These are phyloP conservation scores for Nymphalis c-album DNA, from an alignment of 2,888 invertebrate genomes.

Conservation along the genomic window DNA sequence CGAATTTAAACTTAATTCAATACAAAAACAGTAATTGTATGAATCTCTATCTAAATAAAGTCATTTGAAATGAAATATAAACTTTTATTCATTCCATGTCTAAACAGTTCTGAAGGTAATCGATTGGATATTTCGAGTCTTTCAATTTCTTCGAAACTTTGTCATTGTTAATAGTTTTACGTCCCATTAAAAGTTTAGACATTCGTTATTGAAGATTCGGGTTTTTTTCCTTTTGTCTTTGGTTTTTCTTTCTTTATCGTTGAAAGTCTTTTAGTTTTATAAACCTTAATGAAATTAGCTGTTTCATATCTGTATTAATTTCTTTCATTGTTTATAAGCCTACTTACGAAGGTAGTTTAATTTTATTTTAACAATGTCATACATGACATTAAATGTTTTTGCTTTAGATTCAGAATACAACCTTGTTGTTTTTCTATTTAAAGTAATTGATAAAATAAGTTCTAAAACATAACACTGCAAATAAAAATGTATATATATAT, in stretches of 20 bases:
- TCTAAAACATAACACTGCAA: too few relatives aligned
- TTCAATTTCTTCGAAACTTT: conserved; percentile 44
- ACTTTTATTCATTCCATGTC: background rate
- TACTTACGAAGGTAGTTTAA: too few relatives aligned
- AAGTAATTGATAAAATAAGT: too few relatives aligned
- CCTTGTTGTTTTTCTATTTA: too few relatives aligned
- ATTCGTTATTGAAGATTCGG: conserved; percentile 46
- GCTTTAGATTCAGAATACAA: too few relatives aligned
- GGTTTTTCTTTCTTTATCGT: conserved; percentile 42
- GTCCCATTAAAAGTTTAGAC: conserved; percentile 48
- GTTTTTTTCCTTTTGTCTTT: conserved; percentile 38
- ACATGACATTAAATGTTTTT: too few relatives aligned
- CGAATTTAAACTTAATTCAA: too few relatives aligned
- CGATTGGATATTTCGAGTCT: conserved; percentile 33
- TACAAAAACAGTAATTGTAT: too few relatives aligned
- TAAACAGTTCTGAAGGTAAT: conserved; percentile 26
- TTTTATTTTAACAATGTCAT: too few relatives aligned
- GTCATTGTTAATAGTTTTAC: conserved; percentile 53
- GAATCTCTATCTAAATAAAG: background rate
- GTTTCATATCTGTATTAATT: background rate
- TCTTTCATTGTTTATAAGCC: background rate
- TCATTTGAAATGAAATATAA: background rate
- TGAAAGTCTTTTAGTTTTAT: conserved; percentile 22
- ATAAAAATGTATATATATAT: too few relatives aligned
- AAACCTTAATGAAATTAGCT: background rate